Base-by-base conservation (phyloP, 2,888 invertebrate species). In the Apodemia duryi region DNA sequence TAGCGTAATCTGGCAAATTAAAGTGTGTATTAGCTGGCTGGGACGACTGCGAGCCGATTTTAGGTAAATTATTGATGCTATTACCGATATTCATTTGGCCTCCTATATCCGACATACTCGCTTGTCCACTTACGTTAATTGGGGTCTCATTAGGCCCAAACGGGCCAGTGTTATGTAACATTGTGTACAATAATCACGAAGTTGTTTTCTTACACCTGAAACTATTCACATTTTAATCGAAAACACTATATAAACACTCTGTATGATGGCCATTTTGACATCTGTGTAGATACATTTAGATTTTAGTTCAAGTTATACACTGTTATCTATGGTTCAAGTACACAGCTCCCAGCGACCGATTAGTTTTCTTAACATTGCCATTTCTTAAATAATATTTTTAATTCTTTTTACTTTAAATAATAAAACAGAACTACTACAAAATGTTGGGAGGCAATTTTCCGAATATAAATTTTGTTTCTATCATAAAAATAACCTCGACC, bases 131-230 rank as follows among this genome's bases (percentile, higher is more conserved):
- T 76, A 84, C 77, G 69, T 83, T 87, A 62, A 82, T 74, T 43
- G 87, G 84, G 38, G 79, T 74, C 57, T 89, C 90, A 67, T 81
- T 85, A 13, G 84, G 79, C 72, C 84, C 86, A 70, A 81, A 90
- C 69, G 80, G 77, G 71, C 86, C 88, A 66, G 80, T 88, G 70
- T 89, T 88, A 73, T 87, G 89, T 73, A 87, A 81, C 90, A 91
- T 91, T 75, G 68, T 73, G 70, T 29, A 63, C 65, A 67, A 69
- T 66, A 66, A 57, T 70, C 68, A 69, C 68, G 54, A 66, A 61
- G 61, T 65, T 64, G 64, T 64, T 68, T 67, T 65, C 67, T 65
- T 72, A 63, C 54, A 68, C 62, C 67, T 69, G 67, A 66, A 68
- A 70, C 63, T 69, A 65, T 64, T 68, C 65, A 68, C 65, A 70